Evolutionary conservation across 2,888 invertebrate species (phyloP).

Genomic region (Drosophila buzzatii): DNA sequence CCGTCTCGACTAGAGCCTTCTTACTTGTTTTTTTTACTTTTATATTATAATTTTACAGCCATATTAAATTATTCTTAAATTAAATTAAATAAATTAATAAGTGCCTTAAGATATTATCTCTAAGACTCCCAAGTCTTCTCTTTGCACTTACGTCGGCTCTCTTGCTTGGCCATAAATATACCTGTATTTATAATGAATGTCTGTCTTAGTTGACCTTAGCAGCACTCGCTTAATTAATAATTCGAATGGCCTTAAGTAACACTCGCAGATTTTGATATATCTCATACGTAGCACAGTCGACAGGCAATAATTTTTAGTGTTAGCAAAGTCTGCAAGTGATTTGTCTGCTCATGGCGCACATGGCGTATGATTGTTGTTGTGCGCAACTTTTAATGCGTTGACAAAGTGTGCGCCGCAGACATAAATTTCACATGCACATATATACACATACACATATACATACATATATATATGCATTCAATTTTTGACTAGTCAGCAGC

Average conservation of each 20-base stretch:
- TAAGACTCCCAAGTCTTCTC: no score
- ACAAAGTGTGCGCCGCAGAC: constrained; percentile 24
- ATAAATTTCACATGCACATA: constrained; percentile 24
- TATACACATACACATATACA: background rate
- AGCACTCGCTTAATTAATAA: background rate
- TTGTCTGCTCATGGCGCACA: constrained; percentile 47
- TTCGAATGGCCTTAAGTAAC: constrained; percentile 2
- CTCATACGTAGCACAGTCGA: constrained; percentile 13
- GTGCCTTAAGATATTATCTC: no score
- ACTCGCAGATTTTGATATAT: constrained; percentile 18
- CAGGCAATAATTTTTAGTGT: constrained; percentile 37
- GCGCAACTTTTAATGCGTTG: constrained; percentile 29
- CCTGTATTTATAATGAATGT: background rate
- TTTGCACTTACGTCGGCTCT: no score
- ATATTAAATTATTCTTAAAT: no score
- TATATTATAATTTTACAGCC: no score
- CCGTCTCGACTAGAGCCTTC: no score
- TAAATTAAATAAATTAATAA: no score
- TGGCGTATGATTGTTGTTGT: constrained; percentile 55
- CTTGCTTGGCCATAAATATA: background rate
- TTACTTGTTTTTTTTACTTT: no score
- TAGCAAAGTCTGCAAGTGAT: constrained; percentile 47
- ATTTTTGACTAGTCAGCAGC: constrained; percentile 40
- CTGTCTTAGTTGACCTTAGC: constrained; percentile 2
- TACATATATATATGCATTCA: constrained; percentile 1